Evolutionary conservation across 92 coral and sea anemone genomes (phyloP), one percentile per base, ranked within the genome.

Genomic region (Parazoanthus atlanticus): DNA sequence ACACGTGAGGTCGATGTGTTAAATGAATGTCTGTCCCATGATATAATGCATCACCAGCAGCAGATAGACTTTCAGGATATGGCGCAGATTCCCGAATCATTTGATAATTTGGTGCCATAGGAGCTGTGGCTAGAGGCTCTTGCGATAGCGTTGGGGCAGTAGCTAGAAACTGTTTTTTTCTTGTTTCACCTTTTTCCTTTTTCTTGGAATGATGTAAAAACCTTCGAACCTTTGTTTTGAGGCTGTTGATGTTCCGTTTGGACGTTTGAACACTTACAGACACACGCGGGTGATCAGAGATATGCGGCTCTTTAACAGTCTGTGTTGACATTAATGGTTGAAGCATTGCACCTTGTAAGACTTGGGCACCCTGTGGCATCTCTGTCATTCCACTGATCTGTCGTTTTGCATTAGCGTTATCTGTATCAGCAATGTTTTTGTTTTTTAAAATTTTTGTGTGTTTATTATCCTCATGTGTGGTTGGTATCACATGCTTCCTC

Each of bases 311-410:
- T 9, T 36, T 75, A 19, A 75, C 30, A 21, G 26, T 2, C 17
- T 75, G 52, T 17, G 79, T 21, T 40, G 79, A 23, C 49, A 21
- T 74, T 74, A 33, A 25, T 19, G 43, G n/a, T n/a, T 56, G 76
- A 25, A 69, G 17, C 56, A 49, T 31, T 78, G 84, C 36, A 3
- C 78, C 81, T 8, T 52, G 65, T 38, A 90, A 85, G 12, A 61
- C 7, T 29, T 81, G 88, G 43, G 86, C 26, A 49, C 75, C 86
- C 15, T 89, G 90, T 10, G 94, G 92, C 5, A 88, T 80, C 32
- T 85, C 91, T 19, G 85, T 85, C 85, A 94, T 92, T 76, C 94
- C 96, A 66, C 90, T 90, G 31, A 92, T 91, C 73, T 94, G 94
- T 29, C 96, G 79, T 64, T 90, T 94, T 8, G 36, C 29, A 76